These are phyloP conservation scores for Gastrophryne carolinensis DNA, from an alignment of 2,797 vertebrate genomes.

Conservation along the genomic window DNA sequence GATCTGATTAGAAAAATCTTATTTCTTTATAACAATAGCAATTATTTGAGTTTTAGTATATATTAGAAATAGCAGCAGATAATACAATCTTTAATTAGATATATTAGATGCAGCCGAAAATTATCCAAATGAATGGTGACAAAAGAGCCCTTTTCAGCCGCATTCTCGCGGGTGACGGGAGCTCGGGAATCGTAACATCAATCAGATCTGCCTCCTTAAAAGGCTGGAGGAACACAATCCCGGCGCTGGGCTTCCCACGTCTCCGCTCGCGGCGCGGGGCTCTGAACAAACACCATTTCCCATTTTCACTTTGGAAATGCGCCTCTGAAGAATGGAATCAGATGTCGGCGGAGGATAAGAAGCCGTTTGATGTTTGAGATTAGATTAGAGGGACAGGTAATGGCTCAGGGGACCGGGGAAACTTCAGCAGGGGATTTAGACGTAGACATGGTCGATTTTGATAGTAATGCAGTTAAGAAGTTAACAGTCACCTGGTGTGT, in stretches of 20 bases:
- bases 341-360: neutral
- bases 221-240: slow-evolving; percentile 3
- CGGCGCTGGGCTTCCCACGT: slow-evolving; percentile 24
- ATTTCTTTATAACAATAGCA: slow-evolving; percentile 7
- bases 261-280: neutral
- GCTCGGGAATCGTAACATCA: slow-evolving; percentile 24
- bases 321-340: neutral
- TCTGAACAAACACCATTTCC: neutral
- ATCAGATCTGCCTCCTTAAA: slow-evolving; percentile 34
- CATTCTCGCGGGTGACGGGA: slow-evolving; percentile 24
- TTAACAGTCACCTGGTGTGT: too few species aligned
- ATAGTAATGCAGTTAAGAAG: too few species aligned
- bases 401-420: too few species aligned
- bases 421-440: too few species aligned
- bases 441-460: too few species aligned
- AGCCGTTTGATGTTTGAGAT: neutral
- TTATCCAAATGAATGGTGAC: slow-evolving; percentile 14
- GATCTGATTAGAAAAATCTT: neutral
- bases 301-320: neutral
- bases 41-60: slow-evolving; percentile 1
- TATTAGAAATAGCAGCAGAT: slow-evolving; percentile 23
- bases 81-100: neutral
- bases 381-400: too few species aligned
- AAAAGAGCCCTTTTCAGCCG: slow-evolving; percentile 9
- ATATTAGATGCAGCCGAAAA: slow-evolving; percentile 16